Conservation (phyloP, 2,888 invertebrate genomes). For the Nomada flava region DNA sequence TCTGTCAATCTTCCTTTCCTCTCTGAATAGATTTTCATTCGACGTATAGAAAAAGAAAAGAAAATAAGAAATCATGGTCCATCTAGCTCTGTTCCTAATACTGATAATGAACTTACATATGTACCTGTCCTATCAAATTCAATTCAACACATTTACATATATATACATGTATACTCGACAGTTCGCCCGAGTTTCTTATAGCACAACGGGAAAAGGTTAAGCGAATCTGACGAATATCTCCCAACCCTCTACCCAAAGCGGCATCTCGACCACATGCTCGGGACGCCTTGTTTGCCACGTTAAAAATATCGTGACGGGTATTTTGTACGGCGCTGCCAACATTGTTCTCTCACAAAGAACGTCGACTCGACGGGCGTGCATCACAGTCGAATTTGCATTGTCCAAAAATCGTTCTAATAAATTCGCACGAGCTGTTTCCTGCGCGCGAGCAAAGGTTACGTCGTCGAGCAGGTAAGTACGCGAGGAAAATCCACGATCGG, state of each 20-base stretch:
- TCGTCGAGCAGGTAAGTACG: conserved; percentile 16
- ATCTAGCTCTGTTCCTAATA: too few species aligned
- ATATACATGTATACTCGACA: too few species aligned
- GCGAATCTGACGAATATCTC: neutral
- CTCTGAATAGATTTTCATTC: too few species aligned
- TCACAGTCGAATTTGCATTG: neutral
- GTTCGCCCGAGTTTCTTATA: neutral
- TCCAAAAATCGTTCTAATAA: neutral
- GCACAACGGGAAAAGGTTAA: neutral
- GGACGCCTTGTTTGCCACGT: neutral
- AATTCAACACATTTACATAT: too few species aligned
- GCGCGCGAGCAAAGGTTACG: conserved; percentile 21
- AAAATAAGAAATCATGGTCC: too few species aligned
- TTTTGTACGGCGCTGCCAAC: conserved; percentile 23
- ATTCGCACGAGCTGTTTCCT: conserved; percentile 8
- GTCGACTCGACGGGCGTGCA: neutral
- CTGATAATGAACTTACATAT: too few species aligned
- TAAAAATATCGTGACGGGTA: conserved; percentile 20
- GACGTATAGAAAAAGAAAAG: too few species aligned
- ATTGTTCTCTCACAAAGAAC: neutral
- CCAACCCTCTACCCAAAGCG: neutral
- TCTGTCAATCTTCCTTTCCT: too few species aligned
- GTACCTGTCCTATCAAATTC: too few species aligned
- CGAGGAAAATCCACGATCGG: conserved; percentile 45
- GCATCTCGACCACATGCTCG: neutral